Base-by-base conservation (phyloP, 1,140 invertebrate genomes). In the Cryptotermes secundus region DNA sequence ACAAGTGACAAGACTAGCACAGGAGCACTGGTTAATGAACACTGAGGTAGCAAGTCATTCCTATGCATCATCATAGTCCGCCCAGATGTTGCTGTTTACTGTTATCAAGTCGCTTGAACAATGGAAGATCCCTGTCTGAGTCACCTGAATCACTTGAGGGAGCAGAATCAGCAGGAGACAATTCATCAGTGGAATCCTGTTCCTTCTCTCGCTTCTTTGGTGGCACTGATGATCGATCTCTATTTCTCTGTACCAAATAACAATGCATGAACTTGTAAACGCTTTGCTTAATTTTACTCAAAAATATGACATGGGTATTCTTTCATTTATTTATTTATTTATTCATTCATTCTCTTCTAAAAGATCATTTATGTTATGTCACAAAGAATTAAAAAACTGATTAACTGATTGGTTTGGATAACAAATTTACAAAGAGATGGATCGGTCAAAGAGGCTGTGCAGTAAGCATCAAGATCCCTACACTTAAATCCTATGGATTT, bases 51-150 rank as follows among this genome's bases (percentile, higher is more conserved):
- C n/a, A 26, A 24, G 19, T 26, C 24, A 24, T 59, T 16, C 53
- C 53, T 59, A 24, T 22, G 19, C 19, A 31, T 72, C 59, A 31
- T 72, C 59, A 72, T 9, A 31, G 45, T 49, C 45, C 45, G 22
- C 45, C 45, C 3, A 49, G n/a, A 9, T 81, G 34, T 34, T 36
- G 80, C 34, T 34, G 80, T 19, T 81, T 81, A 34, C 42, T 81
- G 35, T 26, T 81, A 24, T 36, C 80, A 38, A 87, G 86, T 86
- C 86, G 45, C 80, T 87, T 86, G 34, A 86, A 86, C 80, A 87
- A 83, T 53, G 86, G 86, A n/a, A 87, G n/a, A 83, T 87, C 87
- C 85, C 86, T 88, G 2, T 87, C 86, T 22, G 87, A 87, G 85
- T 87, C 84, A 84, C 87, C 87, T 38, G 87, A 86, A 35, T 87